Base-by-base conservation (phyloP, 2,797 vertebrate genomes). In the Arrhamphus sclerolepis region DNA sequence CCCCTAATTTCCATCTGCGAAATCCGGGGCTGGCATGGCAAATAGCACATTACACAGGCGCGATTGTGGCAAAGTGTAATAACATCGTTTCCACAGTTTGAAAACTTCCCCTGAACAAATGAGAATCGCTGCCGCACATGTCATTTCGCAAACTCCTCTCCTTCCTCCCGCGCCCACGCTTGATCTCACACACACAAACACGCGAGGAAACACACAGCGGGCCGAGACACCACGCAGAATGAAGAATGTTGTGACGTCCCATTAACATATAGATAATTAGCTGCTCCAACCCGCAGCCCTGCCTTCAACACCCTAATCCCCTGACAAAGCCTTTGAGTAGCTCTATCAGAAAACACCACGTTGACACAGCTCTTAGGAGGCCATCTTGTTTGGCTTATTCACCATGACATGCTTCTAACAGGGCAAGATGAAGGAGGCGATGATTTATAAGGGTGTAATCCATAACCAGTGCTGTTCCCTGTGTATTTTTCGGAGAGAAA, bases 1-100 rank as follows among this genome's bases (percentile, higher is more conserved):
- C 86, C 89, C 90, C 87, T 93, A 93, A 93, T 94, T 94, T 92
- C 90, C 91, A 91, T 92, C 90, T 90, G 91, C 88, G 70, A 90
- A 90, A 89, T 89, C 89, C 89, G 75, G 90, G 89, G 86, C 85
- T 87, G 91, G 92, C 91, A 93, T 93, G 91, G 91, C 91, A 94
- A 94, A 92, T 92, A 92, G 92, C 91, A 91, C 90, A 92, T 93
- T 92, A 93, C 91, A 89, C 89, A 87, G 82, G 79, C 85, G 65
- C 78, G 72, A 88, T 90, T 89, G 91, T 85, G 88, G 85, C 87
- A 91, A 86, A 82, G 89, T 92, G 92, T 92, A 93, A 93, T 93
- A 92, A 93, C 90, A 91, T 93, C 81, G 88, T 88, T 92, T 90
- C 76, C 89, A 81, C 89, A 90, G 90, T 92, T 93, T 93, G 90